Conservation (phyloP, 2,888 invertebrate species). For the Hypomecis punctinalis region DNA sequence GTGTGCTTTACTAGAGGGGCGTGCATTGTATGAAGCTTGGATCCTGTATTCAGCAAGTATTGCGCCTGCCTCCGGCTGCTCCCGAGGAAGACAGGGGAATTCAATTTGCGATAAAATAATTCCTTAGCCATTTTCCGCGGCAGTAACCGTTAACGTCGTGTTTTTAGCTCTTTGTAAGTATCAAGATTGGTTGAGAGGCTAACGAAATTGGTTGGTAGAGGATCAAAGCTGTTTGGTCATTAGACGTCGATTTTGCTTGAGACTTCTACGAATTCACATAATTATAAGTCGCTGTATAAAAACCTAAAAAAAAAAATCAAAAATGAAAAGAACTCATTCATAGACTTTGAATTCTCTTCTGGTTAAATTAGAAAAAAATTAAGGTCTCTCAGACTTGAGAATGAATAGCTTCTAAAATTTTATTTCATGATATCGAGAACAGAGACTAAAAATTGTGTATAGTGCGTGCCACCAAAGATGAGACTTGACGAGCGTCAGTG, state of each 20-base stretch:
- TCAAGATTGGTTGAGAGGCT: conserved; percentile 16
- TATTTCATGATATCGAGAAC: too few relatives aligned
- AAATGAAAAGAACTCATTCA: too few relatives aligned
- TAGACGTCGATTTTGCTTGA: not conserved
- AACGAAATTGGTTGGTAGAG: conserved; percentile 16
- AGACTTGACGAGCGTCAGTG: too few relatives aligned
- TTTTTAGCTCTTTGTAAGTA: conserved; percentile 25
- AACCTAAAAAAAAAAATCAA: not conserved
- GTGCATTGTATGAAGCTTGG: not conserved
- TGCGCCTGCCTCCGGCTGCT: not conserved
- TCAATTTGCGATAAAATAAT: conserved; percentile 47
- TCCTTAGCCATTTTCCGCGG: conserved; percentile 28
- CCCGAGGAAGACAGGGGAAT: conserved; percentile 27
- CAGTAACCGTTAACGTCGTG: conserved; percentile 25
- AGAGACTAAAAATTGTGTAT: too few relatives aligned
- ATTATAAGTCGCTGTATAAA: too few relatives aligned
- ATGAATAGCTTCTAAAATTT: too few relatives aligned
- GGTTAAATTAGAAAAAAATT: too few relatives aligned
- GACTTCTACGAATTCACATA: not conserved
- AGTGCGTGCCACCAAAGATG: too few relatives aligned
- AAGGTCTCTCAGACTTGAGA: too few relatives aligned
- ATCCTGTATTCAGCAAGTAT: not conserved
- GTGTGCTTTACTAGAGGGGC: too few relatives aligned
- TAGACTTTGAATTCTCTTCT: too few relatives aligned
- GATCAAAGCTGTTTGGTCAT: conserved; percentile 22